Evolutionary conservation across 2,888 invertebrate genomes (phyloP), one percentile per base, ranked within the genome.

Genomic region (Cetonia aurata): DNA sequence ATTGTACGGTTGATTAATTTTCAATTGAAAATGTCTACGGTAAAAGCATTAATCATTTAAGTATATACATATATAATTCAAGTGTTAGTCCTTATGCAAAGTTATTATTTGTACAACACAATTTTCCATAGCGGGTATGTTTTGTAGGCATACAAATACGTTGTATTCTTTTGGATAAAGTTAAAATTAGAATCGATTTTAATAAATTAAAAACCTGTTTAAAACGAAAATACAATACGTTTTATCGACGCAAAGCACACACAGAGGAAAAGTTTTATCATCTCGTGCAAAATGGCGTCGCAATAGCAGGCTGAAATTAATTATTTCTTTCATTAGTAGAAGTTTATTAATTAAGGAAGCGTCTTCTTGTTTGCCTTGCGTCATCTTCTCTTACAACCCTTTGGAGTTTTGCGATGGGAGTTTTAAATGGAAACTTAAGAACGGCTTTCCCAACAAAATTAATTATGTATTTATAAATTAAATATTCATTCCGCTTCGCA

Each of bases 281-380:
- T 75, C 74, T 74, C 70, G 57, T 53, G 60, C 70, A 75, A 75
- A 76, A 74, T 75, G 79, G 79, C 79, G 80, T 76, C 78, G 80
- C 80, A 81, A 78, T 80, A 80, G 80, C 81, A 82, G 82, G 83
- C 83, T 82, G 84, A 84, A 84, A 85, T 85, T 85, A 85, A 85
- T 84, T 85, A 85, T 85, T 85, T 85, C 85, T 85, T 85, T 85
- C 84, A 84, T 85, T 85, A 84, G 84, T 81, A 84, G 83, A 84
- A 85, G 84, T 85, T 85, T 85, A 85, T 85, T 85, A 85, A 85
- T 85, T 85, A 85, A 85, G 84, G 85, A 84, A 84, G 84, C 84
- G 83, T 83, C 84, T 83, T 80, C 80, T 80, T 84, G 84, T 84
- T 84, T 83, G 81, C 82, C 79, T 79, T 83, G 81, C 84, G 83